Evolutionary conservation across 2,113 vertebrate species (phyloP), one percentile per base, ranked within the genome.

Genomic region (Chloebia gouldiae): DNA sequence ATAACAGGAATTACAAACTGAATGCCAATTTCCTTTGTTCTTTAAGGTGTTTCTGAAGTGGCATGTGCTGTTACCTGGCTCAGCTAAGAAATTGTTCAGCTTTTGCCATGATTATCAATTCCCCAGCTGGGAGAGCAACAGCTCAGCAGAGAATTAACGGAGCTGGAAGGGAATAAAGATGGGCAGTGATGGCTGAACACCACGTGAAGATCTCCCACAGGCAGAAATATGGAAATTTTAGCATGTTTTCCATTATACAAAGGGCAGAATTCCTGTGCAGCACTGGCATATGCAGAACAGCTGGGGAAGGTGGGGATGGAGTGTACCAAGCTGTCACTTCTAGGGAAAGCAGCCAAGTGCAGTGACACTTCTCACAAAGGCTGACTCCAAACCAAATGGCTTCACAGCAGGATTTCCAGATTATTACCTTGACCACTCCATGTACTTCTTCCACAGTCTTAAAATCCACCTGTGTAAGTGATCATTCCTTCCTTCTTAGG

Each of bases 281-380:
- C n/a, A 4, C 1, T 79, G 92, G 69, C 94, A 95, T 90, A 64
- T 84, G 80, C 37, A 54, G 91, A 91, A 59, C 75, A 90, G 91
- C 91, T 93, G 81, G 3, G 20, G 10, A 76, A 93, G 95, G 81
- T 57, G 25, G 66, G 78, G 81, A 85, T 40, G 2, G 16, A 88
- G 79, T 2, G 5, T 9, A 17, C 81, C 66, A 31, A 27, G 54
- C 95, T 93, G 88, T 88, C 90, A 49, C 54, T 88, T 28, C 44
- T 94, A 61, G 66, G 92, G 68, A 92, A 88, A 82, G 88, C 92
- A 90, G 93, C 95, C 92, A 96, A 93, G 73, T 4, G 33, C 63
- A 49, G 21, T 14, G 65, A 81, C 40, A 60, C 22, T 82, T 76
- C 39, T 76, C 73, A 35, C 2, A 9, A 27, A 64, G 10, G 1